Conservation (phyloP, 2,797 vertebrate genomes). For the Megaceryle alcyon region DNA sequence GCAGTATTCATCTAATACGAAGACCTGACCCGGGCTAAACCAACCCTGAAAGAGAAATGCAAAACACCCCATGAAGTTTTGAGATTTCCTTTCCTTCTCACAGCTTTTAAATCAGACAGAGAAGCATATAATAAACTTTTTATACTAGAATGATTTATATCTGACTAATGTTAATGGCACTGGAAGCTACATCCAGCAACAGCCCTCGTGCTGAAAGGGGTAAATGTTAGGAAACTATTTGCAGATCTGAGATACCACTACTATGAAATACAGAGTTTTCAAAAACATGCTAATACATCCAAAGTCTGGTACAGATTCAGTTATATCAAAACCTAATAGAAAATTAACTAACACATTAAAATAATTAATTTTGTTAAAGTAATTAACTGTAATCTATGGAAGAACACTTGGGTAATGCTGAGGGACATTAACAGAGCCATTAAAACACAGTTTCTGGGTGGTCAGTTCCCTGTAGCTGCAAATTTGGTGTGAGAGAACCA, state of each 20-base stretch:
- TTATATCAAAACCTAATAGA: background rate
- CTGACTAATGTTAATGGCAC: background rate
- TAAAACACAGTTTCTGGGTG: background rate
- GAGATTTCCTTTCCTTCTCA: background rate
- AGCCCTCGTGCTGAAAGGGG: background rate
- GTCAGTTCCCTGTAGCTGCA: background rate
- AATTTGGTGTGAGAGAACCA: background rate
- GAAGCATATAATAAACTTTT: background rate
- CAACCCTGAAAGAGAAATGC: conserved; percentile 85
- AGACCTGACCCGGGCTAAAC: conserved; percentile 98
- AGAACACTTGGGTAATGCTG: background rate
- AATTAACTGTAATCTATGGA: background rate
- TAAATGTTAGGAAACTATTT: background rate
- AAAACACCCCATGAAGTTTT: background rate
- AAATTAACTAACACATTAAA: background rate
- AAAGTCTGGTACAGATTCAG: background rate
- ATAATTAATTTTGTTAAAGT: background rate
- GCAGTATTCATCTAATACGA: conserved; percentile 96
- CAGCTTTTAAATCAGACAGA: background rate
- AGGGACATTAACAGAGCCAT: background rate
- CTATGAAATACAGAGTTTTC: background rate
- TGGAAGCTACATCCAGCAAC: background rate
- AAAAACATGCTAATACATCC: background rate
- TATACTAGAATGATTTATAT: background rate
- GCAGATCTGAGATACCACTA: background rate